Evolutionary conservation across 2,113 vertebrate genomes (phyloP), one percentile per base, ranked within the genome.

Genomic region (Gymnarchus niloticus): DNA sequence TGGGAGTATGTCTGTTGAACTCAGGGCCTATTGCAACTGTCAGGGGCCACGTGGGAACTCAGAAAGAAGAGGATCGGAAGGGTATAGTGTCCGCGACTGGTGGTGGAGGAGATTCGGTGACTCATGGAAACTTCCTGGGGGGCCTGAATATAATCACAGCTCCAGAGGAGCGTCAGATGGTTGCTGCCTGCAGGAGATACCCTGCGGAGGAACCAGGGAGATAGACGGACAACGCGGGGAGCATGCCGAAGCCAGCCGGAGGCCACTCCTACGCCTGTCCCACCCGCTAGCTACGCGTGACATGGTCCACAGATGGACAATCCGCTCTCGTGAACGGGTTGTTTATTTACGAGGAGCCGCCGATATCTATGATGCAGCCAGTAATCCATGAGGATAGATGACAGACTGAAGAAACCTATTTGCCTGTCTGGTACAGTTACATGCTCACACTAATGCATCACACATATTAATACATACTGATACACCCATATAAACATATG

Each of bases 141-240:
- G 81, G 59, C 9, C 21, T 86, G 78, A 76, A 83, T 19, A 69
- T 86, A 86, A 76, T 86, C 57, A 81, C 14, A 65, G 56, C 56
- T 82, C 46, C 23, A n/a, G 61, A 59, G 81, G 46, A 61, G 21
- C n/a, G 48, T 86, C 77, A 82, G 77, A 82, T 86, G 78, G 57
- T 21, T 37, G 25, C n/a, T 21, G 57, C 56, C 78, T 80, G 82
- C 56, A 69, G 77, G 85, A 85, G 56, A 69, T 84, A 76, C 61
- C 56, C 81, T 51, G 83, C 46, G 54, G 83, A 69, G 82, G 4
- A 92, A 44, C 33, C 4, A 19, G 73, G n/a, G 73, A 77, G 10
- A 10, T 7, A 77, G 73, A 77, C 33, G 33, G 57, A 9, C 28
- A 6, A 19, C 19, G 7, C 33, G 52, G 82, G 54, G 33, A 25